Conservation (phyloP, 2,888 invertebrate genomes). For the Tricholauxania praeusta region DNA sequence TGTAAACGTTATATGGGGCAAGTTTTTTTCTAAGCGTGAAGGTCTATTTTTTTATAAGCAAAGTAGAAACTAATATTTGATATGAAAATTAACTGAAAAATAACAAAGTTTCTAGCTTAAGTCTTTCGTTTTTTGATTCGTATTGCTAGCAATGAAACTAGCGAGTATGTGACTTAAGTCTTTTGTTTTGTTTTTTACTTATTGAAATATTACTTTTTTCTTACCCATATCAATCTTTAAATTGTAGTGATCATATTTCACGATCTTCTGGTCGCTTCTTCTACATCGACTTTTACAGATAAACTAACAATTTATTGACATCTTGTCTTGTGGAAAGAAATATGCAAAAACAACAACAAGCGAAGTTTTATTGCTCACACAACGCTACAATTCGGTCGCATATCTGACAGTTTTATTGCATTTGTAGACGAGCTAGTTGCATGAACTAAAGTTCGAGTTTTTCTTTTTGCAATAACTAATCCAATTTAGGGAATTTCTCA, state of each 20-base stretch:
- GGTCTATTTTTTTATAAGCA: too few species aligned
- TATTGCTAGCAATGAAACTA: too few species aligned
- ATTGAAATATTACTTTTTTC: too few species aligned
- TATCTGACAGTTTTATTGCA: background rate
- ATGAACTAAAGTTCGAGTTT: background rate
- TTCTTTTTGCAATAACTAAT: slow-evolving; percentile 25
- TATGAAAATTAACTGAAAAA: too few species aligned
- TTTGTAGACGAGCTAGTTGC: background rate
- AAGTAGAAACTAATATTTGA: too few species aligned
- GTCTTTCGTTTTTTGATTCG: background rate
- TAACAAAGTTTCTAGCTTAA: background rate
- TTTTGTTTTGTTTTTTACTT: background rate
- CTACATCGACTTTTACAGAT: background rate
- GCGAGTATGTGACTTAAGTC: slow-evolving; percentile 24
- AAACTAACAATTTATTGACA: too few species aligned
- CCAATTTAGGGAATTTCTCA: slow-evolving; percentile 40
- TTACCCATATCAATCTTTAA: background rate
- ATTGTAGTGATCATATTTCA: background rate
- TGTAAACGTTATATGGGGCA: too few species aligned
- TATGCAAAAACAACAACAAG: background rate
- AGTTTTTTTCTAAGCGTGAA: too few species aligned
- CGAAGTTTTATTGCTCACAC: background rate
- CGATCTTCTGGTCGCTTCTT: background rate
- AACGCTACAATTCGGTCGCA: background rate
- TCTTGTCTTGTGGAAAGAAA: too few species aligned